A percentile compares a stretch with the other conserved stretches of the same genome.
These are phyloP conservation scores for Silurus lanzhouensis DNA, from an alignment of 2,797 vertebrate genomes.

Conservation along the genomic window DNA sequence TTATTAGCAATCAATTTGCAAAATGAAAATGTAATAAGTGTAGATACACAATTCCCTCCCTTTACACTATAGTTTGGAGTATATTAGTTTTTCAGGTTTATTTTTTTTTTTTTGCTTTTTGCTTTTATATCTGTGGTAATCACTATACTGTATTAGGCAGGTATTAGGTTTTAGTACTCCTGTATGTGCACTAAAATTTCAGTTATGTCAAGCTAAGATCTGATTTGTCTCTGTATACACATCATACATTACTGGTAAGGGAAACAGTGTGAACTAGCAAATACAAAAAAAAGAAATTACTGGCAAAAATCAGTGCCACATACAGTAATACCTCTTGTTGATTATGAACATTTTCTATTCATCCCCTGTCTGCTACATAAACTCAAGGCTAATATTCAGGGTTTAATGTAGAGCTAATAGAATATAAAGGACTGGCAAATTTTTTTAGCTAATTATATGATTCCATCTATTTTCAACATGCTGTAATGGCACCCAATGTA, in stretches of 20 bases:
- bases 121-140: not conserved
- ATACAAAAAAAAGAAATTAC: not conserved
- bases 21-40: not conserved
- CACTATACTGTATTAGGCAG: not conserved
- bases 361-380: not conserved
- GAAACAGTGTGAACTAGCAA: slow-evolving; percentile 13
- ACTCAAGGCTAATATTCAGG: not conserved
- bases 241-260: not conserved
- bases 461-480: not conserved
- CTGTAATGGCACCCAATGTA: not conserved
- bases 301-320: not conserved
- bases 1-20: not conserved
- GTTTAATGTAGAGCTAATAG: not conserved
- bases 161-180: not conserved
- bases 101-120: not conserved
- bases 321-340: not conserved
- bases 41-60: not conserved
- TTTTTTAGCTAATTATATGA: not conserved
- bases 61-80: not conserved
- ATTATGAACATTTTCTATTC: not conserved
- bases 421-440: not conserved
- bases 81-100: not conserved
- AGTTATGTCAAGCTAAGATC: not conserved
- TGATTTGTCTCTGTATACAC: not conserved
- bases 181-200: not conserved